Conservation (phyloP, 2,113 vertebrate species). For the Odocoileus virginianus region DNA sequence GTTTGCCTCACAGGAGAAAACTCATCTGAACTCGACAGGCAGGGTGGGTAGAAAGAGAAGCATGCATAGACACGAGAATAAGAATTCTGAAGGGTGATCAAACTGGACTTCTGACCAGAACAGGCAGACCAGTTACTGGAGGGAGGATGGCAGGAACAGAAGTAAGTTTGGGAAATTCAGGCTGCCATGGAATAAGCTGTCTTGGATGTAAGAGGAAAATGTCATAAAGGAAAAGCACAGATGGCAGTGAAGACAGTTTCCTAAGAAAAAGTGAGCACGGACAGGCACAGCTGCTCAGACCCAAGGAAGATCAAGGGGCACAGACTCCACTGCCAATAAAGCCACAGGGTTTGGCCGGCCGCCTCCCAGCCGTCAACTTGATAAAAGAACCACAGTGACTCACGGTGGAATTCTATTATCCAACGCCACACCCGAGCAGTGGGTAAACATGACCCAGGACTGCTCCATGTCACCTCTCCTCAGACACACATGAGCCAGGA, state of each 20-base stretch:
- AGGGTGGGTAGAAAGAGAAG: not conserved
- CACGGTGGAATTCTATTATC: not conserved
- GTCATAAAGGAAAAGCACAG: not conserved
- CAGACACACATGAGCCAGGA: rapidly evolving
- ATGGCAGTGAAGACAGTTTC: not conserved
- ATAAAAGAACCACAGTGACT: not conserved
- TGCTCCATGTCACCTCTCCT: not conserved
- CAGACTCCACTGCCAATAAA: not conserved
- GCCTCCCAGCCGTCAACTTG: not conserved
- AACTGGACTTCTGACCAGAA: not conserved
- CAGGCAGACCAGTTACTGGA: not conserved
- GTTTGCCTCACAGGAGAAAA: not conserved
- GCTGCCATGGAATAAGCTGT: too few relatives aligned
- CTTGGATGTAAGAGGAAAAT: not conserved
- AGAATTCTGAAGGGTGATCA: not conserved
- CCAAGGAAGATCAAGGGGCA: not conserved
- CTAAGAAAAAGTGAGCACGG: not conserved
- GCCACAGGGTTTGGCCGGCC: not conserved
- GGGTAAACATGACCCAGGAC: not conserved
- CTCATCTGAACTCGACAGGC: not conserved
- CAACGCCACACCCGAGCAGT: not conserved
- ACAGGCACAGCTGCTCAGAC: not conserved
- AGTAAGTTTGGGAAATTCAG: not conserved
- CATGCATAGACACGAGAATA: not conserved
- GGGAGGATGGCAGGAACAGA: not conserved